phyloP scores from a whole-genome alignment of 2,113 vertebrate genomes.

The Caloenas nicobarica region DNA sequence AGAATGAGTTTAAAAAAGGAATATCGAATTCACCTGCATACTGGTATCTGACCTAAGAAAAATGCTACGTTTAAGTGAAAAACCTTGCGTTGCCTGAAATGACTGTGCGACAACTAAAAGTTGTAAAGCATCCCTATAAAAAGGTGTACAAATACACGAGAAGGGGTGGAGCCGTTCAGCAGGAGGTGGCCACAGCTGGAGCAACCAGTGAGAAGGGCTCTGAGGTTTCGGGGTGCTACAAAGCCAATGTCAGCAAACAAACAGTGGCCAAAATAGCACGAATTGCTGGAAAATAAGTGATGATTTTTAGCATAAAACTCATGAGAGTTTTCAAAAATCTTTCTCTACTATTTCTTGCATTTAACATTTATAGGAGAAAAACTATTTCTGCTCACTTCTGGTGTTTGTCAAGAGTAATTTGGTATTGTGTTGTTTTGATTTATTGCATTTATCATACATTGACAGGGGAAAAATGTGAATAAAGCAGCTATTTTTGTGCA shows the following conservation, averaged over 20 bases:
- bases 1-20: not conserved
- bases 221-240: rapidly evolving
- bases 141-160: not conserved
- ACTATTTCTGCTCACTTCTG: not conserved
- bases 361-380: not conserved
- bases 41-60: slow-evolving; percentile 16
- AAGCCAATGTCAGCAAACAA: not conserved
- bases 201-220: not conserved
- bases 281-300: not conserved
- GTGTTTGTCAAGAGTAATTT: not conserved
- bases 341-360: not conserved
- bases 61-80: not conserved
- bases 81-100: not conserved
- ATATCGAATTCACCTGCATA: not conserved
- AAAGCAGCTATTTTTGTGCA: not conserved
- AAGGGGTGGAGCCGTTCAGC: not conserved
- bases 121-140: not conserved
- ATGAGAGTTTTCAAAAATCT: not conserved
- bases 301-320: not conserved
- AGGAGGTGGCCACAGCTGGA: not conserved
- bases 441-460: not conserved
- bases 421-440: not conserved
- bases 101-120: not conserved
- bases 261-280: not conserved
- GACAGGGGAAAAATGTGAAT: not conserved